phyloP scores from a whole-genome alignment of 2,888 invertebrate genomes.

The Orchesellides sinensis region DNA sequence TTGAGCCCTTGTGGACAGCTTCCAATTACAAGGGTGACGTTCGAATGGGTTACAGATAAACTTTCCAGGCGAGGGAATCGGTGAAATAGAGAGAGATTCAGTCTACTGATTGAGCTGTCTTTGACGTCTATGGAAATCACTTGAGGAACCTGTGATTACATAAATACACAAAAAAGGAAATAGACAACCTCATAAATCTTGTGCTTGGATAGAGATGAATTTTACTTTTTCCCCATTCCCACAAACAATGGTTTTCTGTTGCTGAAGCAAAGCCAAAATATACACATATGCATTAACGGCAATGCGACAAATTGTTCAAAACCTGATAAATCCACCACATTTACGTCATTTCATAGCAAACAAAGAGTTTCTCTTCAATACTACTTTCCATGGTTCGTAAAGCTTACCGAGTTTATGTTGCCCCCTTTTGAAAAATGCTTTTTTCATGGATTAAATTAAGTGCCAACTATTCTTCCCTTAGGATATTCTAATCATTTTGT shows the following conservation, averaged over 20 bases:
- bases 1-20: constrained; percentile 29
- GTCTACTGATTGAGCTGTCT: constrained; percentile 47
- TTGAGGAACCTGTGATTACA: constrained; percentile 28
- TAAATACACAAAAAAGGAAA: not conserved
- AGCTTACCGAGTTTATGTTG: no score
- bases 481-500: no score
- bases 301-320: not conserved
- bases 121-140: constrained; percentile 46
- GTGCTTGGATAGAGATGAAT: not conserved
- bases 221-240: not conserved
- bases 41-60: constrained; percentile 57
- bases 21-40: constrained; percentile 47
- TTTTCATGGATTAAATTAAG: no score
- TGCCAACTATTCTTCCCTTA: no score
- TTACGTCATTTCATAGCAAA: not conserved
- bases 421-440: no score
- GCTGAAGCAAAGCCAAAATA: not conserved
- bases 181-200: constrained; percentile 19
- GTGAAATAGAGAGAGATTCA: constrained; percentile 48
- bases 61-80: constrained; percentile 43
- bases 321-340: not conserved
- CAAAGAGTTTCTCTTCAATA: no score
- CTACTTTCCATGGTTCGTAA: no score
- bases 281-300: no score
- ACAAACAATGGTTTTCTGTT: not conserved